Percentiles rank a stretch among this genome's conserved stretches.
Evolutionary conservation across 2,888 invertebrate species (phyloP).

Genomic region (Synergus laeviventris): DNA sequence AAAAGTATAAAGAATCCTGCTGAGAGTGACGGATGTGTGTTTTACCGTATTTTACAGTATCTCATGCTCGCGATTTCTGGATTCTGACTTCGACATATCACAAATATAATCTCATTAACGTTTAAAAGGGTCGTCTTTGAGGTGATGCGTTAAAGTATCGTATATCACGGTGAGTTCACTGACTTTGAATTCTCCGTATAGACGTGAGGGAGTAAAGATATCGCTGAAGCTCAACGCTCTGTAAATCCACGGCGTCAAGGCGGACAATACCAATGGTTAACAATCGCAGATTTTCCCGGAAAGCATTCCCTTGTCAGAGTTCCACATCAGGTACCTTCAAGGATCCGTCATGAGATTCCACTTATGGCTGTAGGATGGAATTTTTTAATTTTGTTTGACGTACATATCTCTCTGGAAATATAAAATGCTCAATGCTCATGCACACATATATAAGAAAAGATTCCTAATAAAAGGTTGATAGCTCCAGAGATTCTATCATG

Average conservation of each 20-base stretch:
- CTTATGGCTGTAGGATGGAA: background rate
- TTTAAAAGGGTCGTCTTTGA: background rate
- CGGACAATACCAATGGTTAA: background rate
- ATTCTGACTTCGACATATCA: background rate
- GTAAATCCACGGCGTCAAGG: background rate
- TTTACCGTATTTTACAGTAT: background rate
- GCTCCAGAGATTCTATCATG: too few species aligned
- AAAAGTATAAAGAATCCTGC: background rate
- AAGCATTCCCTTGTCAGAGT: conserved; percentile 4
- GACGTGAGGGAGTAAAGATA: background rate
- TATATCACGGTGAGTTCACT: background rate
- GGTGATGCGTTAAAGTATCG: background rate
- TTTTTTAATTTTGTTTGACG: conserved; percentile 3
- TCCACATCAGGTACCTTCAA: background rate
- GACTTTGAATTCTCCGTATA: background rate
- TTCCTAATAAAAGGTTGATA: too few species aligned
- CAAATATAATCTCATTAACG: background rate
- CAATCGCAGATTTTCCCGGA: background rate
- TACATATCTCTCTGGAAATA: background rate
- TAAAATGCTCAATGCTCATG: background rate
- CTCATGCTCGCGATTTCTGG: background rate
- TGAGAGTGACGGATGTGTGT: background rate
- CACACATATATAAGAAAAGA: too few species aligned
- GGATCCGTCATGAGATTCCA: background rate
- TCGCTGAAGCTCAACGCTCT: background rate